Conservation (phyloP, 2,888 invertebrate species). For the Pherbina coryleti region DNA sequence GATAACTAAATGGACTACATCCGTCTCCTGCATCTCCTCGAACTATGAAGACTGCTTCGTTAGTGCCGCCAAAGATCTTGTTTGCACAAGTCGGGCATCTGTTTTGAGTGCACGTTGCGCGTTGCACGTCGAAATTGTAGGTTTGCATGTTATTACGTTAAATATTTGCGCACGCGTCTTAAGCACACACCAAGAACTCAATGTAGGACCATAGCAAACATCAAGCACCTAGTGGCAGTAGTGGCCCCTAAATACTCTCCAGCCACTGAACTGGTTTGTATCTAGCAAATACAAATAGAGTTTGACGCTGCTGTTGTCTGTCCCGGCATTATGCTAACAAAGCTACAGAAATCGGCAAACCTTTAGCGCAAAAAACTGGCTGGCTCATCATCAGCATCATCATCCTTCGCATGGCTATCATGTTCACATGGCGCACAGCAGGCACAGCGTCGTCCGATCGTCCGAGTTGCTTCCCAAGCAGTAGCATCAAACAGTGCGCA, state of each 20-base stretch:
- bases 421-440: slow-evolving; percentile 11
- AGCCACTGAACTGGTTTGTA: neutral
- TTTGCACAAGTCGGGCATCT: slow-evolving; percentile 11
- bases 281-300: neutral
- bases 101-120: slow-evolving; percentile 14
- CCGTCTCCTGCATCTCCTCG: neutral
- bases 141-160: slow-evolving; percentile 44
- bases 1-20: neutral
- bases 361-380: neutral
- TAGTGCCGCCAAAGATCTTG: slow-evolving; percentile 18
- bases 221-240: neutral
- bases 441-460: slow-evolving; percentile 10
- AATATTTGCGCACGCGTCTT: slow-evolving; percentile 47
- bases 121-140: slow-evolving; percentile 26
- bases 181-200: slow-evolving; percentile 5
- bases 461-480: neutral
- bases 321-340: slow-evolving; percentile 31
- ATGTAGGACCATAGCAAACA: neutral
- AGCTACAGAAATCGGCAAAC: slow-evolving; percentile 14
- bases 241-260: neutral
- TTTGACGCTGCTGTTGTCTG: slow-evolving; percentile 16
- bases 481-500: neutral
- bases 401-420: slow-evolving; percentile 16
- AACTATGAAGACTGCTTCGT: too few relatives aligned
- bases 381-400: slow-evolving; percentile 1